A percentile compares a stretch with the other conserved stretches of the same genome.
phyloP scores from a whole-genome alignment of 2,113 vertebrate species.

The Uria lomvia region DNA sequence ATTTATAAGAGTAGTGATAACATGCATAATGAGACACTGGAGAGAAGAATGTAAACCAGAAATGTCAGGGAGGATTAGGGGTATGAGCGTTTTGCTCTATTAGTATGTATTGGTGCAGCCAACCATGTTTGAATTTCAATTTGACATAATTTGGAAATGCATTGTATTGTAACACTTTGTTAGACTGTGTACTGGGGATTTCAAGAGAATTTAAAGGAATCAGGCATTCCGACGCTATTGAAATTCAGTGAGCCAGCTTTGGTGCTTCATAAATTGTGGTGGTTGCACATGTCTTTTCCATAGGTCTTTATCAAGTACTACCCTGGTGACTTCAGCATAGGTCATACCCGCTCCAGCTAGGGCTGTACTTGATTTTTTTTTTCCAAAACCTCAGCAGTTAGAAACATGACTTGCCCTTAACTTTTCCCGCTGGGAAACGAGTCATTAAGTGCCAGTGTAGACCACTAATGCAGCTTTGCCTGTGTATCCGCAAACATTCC shows the following conservation, averaged over 20 bases:
- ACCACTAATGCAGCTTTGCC: not conserved
- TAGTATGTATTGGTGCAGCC: slow-evolving; percentile 23
- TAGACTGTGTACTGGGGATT: not conserved
- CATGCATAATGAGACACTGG: slow-evolving; percentile 5
- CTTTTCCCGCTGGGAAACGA: not conserved
- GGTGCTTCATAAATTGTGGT: not conserved
- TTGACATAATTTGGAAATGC: slow-evolving; percentile 27
- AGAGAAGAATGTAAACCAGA: slow-evolving; percentile 30
- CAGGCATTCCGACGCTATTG: not conserved
- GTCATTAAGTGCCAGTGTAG: not conserved
- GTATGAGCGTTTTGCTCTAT: slow-evolving; percentile 8
- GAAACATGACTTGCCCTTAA: not conserved
- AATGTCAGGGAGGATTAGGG: slow-evolving; percentile 32
- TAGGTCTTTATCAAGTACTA: not conserved
- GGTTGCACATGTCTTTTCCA: not conserved
- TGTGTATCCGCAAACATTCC: not conserved
- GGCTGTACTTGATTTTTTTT: not conserved
- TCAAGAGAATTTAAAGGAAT: not conserved
- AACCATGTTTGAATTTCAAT: slow-evolving; percentile 34
- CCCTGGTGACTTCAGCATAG: not conserved
- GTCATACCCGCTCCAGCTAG: not conserved
- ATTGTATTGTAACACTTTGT: not conserved
- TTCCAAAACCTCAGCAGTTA: not conserved
- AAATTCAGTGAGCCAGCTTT: not conserved
- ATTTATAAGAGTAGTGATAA: slow-evolving; percentile 24